Evolutionary conservation across 2,113 vertebrate genomes (phyloP).

Genomic region (Colinus virginianus): DNA sequence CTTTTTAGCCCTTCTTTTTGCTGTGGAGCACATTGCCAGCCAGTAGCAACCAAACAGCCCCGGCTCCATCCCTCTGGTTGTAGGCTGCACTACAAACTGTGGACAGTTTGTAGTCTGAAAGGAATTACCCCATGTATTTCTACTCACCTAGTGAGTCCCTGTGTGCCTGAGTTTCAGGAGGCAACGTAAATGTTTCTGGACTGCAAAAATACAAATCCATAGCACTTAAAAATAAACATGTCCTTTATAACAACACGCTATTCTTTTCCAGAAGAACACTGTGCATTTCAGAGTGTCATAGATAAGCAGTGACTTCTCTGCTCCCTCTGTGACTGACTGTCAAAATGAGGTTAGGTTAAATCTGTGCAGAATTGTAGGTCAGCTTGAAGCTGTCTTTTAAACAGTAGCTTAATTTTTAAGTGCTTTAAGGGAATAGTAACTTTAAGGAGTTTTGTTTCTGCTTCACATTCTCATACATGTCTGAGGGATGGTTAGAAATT

Average conservation of each 20-base stretch:
- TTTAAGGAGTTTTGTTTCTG: background rate
- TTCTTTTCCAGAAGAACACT: background rate
- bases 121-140: rapidly evolving
- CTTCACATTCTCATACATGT: background rate
- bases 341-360: constrained; percentile 3
- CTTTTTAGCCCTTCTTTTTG: background rate
- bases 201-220: background rate
- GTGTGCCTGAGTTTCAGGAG: background rate
- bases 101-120: background rate
- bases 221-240: background rate
- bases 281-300: background rate
- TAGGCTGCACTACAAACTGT: rapidly evolving
- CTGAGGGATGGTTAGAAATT: background rate
- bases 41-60: background rate
- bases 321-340: background rate
- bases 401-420: background rate
- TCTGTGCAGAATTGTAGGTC: background rate
- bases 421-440: background rate
- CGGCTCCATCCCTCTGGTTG: background rate
- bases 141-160: background rate
- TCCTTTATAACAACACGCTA: background rate
- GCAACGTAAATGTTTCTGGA: background rate
- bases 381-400: background rate
- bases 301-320: background rate
- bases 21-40: background rate